A percentile compares a stretch with the other conserved stretches of the same genome.
Conservation (phyloP, 2,888 invertebrate species). For the Drosophila mettleri region DNA sequence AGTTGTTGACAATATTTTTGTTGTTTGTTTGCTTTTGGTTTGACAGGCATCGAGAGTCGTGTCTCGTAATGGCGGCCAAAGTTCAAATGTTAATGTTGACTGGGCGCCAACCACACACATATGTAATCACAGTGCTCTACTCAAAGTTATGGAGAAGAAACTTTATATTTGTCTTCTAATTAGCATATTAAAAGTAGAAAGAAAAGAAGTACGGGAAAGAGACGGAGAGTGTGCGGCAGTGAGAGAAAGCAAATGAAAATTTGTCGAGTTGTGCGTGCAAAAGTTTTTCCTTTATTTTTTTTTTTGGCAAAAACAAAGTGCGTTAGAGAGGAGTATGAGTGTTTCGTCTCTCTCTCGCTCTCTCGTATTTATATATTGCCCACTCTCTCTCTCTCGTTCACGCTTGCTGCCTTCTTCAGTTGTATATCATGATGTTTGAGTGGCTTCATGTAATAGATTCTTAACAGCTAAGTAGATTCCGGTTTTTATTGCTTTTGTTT, state of each 20-base stretch:
- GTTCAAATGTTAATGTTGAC: conserved; percentile 6
- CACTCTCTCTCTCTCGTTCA: too few species aligned
- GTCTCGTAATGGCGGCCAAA: conserved; percentile 8
- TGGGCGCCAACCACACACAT: conserved; percentile 22
- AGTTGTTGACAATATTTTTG: conserved; percentile 11
- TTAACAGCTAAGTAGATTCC: conserved; percentile 63
- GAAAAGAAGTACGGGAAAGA: background rate
- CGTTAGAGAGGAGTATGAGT: background rate
- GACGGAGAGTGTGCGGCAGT: conserved; percentile 2
- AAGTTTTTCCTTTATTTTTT: conserved; percentile 21
- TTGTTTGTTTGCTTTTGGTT: background rate
- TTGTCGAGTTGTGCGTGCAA: conserved; percentile 18
- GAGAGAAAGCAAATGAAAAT: conserved; percentile 29
- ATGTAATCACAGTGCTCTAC: conserved; percentile 7
- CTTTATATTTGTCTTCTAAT: conserved; percentile 45
- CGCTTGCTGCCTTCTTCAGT: background rate
- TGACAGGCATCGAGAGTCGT: background rate
- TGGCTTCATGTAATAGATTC: conserved; percentile 61
- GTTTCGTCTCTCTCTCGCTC: background rate
- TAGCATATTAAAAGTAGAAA: conserved; percentile 51
- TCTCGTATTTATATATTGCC: background rate
- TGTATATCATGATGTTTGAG: conserved; percentile 41
- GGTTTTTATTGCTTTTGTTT: conserved; percentile 65
- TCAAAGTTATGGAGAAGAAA: conserved; percentile 17
- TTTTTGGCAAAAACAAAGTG: conserved; percentile 16